Evolutionary conservation across 1,140 invertebrate genomes (phyloP), one percentile per base, ranked within the genome.

Genomic region (Zeugodacus cucurbitae): DNA sequence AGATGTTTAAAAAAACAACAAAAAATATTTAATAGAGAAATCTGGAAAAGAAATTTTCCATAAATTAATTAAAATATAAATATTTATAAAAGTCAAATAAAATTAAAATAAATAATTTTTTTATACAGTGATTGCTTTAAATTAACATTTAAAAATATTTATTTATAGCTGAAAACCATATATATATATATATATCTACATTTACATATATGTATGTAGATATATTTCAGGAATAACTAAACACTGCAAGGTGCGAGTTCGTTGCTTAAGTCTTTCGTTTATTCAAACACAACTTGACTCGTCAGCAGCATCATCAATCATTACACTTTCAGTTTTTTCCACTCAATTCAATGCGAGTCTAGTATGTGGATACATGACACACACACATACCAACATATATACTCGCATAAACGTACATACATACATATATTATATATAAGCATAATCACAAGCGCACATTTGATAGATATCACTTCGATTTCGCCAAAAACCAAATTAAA

Each of bases 281-380:
- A n/a, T 41, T 74, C 70, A 74, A 74, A 74, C n/a, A n/a, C 70
- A 74, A 74, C 11, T 86, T 86, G 7, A 74, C 58, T 86, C 86
- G 57, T 87, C 86, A 87, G 82, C 86, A 89, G 87, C 88, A 87
- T 90, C 91, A 92, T 92, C 91, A 91, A 92, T 91, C 91, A 92
- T 90, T 90, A 91, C 91, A 92, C 90, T 92, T 92, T 92, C 90
- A 89, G 67, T 92, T 92, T 92, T 92, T 48, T 74, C 29, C 32
- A 26, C 26, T 58, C 0, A 85, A 85, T 57, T n/a, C 20, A 41
- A 74, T 8, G 37, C 29, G 17, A 17, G 29, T 32, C 29, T 67
- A 54, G 64, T 17, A 10, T 26, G 62, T 64, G 10, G 5, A 26
- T 64, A 64, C 10, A 32, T 11, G 26, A 32, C 32, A 74, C 11